Percentiles rank a stretch among this genome's conserved stretches.
These are phyloP conservation scores for Acanthurus lineatus DNA, from an alignment of 2,797 vertebrate species.

Conservation along the genomic window DNA sequence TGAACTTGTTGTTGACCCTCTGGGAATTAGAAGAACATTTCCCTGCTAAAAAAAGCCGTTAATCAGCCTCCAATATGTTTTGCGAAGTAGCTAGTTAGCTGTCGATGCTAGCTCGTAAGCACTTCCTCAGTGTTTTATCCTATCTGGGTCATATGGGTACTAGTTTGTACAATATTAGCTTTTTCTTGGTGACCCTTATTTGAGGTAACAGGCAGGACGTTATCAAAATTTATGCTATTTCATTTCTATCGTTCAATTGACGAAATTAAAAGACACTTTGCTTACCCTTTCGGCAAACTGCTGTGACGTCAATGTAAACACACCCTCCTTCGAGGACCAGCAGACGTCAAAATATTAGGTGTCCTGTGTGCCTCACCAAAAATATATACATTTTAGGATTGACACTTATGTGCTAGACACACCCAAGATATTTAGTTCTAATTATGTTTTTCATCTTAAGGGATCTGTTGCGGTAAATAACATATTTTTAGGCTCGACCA, in stretches of 20 bases:
- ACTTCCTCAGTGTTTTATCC: slow-evolving; percentile 56
- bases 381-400: background rate
- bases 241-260: slow-evolving; percentile 11
- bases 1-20: background rate
- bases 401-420: accelerated
- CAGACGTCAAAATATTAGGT: slow-evolving; percentile 59
- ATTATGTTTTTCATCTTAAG: accelerated
- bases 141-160: background rate
- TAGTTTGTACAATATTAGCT: background rate
- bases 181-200: accelerated
- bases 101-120: slow-evolving; percentile 56
- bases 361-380: slow-evolving; percentile 56
- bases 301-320: slow-evolving; percentile 79
- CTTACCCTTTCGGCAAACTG: slow-evolving; percentile 69
- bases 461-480: accelerated
- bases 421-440: accelerated
- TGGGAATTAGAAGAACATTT: background rate
- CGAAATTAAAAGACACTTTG: slow-evolving; percentile 43
- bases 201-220: accelerated
- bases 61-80: slow-evolving; percentile 14
- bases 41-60: background rate
- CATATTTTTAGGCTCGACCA: accelerated
- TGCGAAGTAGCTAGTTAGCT: slow-evolving; percentile 62
- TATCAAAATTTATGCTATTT: accelerated
- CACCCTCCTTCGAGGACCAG: slow-evolving; percentile 69